phyloP scores from a whole-genome alignment of 1,140 invertebrate genomes.

The Drosophila prosaltans region DNA sequence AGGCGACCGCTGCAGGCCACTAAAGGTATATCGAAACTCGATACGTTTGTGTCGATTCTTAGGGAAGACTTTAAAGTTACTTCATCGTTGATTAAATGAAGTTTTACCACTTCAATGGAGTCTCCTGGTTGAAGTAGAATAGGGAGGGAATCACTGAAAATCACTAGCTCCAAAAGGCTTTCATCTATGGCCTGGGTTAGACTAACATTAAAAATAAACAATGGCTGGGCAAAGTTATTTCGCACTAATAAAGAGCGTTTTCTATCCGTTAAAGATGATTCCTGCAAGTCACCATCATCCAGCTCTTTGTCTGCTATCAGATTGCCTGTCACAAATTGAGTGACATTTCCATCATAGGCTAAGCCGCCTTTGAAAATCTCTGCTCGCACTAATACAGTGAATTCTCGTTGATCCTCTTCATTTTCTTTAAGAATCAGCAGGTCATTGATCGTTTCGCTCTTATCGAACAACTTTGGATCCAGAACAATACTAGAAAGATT shows the following conservation, averaged over 20 bases:
- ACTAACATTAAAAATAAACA: constrained; percentile 57
- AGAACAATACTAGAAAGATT: constrained; percentile 61
- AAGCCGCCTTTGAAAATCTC: constrained; percentile 73
- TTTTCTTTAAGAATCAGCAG: constrained; percentile 44
- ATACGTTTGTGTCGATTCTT: constrained; percentile 69
- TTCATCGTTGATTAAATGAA: constrained; percentile 53
- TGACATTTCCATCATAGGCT: constrained; percentile 59
- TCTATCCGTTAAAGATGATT: constrained; percentile 18
- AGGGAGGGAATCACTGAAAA: constrained; percentile 71
- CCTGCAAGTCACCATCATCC: constrained; percentile 16
- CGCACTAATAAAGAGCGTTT: constrained; percentile 58
- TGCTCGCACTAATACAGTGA: constrained; percentile 67
- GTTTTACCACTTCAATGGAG: constrained; percentile 52
- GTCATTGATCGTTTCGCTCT: constrained; percentile 55
- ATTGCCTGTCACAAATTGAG: constrained; percentile 57
- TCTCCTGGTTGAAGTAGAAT: constrained; percentile 66
- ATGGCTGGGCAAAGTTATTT: constrained; percentile 63
- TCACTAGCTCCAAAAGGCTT: constrained; percentile 43
- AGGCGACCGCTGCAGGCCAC: constrained; percentile 65
- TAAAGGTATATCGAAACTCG: constrained; percentile 60
- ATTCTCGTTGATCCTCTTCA: constrained; percentile 36
- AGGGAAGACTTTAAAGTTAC: constrained; percentile 52
- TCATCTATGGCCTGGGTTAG: constrained; percentile 50
- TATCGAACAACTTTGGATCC: constrained; percentile 60
- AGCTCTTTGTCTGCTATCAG: background rate